A percentile compares a stretch with the other conserved stretches of the same genome.
These are phyloP conservation scores for Sclerurus mexicanus DNA, from an alignment of 2,113 vertebrate genomes.

Conservation along the genomic window DNA sequence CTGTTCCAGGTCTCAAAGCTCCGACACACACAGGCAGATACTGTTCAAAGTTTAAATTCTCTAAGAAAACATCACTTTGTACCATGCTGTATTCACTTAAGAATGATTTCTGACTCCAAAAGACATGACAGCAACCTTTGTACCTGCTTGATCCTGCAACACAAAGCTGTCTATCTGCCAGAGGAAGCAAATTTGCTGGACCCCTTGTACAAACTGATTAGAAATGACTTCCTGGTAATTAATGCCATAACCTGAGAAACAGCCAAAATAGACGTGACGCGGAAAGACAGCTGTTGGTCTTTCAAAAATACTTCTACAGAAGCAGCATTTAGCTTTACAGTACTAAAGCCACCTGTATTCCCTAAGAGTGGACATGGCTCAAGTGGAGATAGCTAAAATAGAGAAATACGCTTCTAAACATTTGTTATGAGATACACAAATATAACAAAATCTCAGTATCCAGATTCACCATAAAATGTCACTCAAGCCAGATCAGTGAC, in stretches of 20 bases:
- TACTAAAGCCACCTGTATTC: background rate
- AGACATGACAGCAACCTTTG: background rate
- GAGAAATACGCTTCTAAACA: background rate
- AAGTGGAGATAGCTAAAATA: background rate
- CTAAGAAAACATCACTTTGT: background rate
- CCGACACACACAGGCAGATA: background rate
- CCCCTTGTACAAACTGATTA: background rate
- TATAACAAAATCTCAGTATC: background rate
- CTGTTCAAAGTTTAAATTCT: background rate
- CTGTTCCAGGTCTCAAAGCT: background rate
- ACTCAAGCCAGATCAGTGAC: background rate
- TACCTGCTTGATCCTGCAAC: background rate
- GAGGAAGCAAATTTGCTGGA: background rate
- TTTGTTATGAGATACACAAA: background rate
- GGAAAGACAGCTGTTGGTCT: background rate
- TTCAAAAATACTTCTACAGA: background rate
- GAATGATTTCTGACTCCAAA: background rate
- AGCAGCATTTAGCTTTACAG: background rate
- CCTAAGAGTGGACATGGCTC: background rate
- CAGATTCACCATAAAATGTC: background rate
- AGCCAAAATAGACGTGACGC: background rate
- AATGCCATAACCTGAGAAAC: background rate
- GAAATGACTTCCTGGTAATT: background rate
- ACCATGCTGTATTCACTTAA: background rate
- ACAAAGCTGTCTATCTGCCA: background rate